Base-by-base conservation (phyloP, 2,888 invertebrate genomes). In the Automeris io region DNA sequence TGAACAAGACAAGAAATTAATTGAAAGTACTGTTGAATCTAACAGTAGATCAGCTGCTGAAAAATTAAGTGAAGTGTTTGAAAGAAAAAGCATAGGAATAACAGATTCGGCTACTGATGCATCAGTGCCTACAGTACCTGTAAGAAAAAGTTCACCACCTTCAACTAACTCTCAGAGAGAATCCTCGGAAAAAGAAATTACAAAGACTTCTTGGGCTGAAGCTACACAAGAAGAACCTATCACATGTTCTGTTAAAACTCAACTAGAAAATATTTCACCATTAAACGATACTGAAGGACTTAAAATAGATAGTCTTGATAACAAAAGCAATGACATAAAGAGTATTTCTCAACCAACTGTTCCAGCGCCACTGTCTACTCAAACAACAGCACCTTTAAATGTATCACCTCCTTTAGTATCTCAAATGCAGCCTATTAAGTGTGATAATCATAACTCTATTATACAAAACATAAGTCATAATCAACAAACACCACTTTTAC, bases 151-250 rank as follows among this genome's bases (percentile, higher is more conserved):
- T 63, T 82, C 56, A 22, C 81, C 83, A 6, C 66, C 73, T 5
- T 75, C 83, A 1, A 75, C 67, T 53, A 39, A 57, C 40, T 61
- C 73, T n/a, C 76, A 72, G 43, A 68, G 83, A 40, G 90, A 89
- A 52, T 86, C 87, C 3, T 53, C 64, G 36, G 87, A 86, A 60
- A 88, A 72, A 64, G 81, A 82, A 57, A 75, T 70, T 44, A 64
- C 70, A 8, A 78, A 70, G 62, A 61, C 82, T 24, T 83, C 87
- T 1, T 88, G 88, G 88, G 87, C 88, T 21, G 88, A 88, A 44
- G 73, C 66, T 16, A 53, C 82, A 21, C 83, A 78, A 51, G 88
- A 88, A 35, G 85, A 85, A 38, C 51, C 69, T 39, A 57, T 38
- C 37, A 62, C 48, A 40, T 57, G 52, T 22, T 51, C 41, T 34